phyloP scores from a whole-genome alignment of 2,113 vertebrate species.

The Orientallactaga bullata region DNA sequence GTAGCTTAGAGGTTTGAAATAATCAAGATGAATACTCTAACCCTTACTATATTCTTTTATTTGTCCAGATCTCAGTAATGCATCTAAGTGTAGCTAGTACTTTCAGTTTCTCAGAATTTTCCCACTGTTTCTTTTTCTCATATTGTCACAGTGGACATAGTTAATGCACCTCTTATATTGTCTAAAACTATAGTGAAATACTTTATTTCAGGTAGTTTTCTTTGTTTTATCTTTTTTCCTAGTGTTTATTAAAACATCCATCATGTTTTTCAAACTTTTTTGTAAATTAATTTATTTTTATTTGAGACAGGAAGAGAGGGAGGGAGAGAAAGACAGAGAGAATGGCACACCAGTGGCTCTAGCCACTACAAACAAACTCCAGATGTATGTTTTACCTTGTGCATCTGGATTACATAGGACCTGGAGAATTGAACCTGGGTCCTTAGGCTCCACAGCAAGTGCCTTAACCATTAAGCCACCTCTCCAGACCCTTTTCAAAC shows the following conservation, averaged over 20 bases:
- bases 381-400: too few relatives aligned
- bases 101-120: not conserved
- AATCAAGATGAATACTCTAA: rapidly evolving
- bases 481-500: too few relatives aligned
- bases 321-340: too few relatives aligned
- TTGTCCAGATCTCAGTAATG: not conserved
- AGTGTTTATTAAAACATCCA: conserved; percentile 30
- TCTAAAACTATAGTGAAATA: conserved; percentile 33
- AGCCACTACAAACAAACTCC: too few relatives aligned
- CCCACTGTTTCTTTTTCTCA: not conserved
- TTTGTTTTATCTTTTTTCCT: conserved; percentile 22
- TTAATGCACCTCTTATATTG: not conserved
- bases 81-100: not conserved
- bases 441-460: too few relatives aligned
- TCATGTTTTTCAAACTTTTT: too few relatives aligned
- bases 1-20: not conserved
- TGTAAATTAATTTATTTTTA: too few relatives aligned
- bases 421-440: too few relatives aligned
- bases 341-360: too few relatives aligned
- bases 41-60: not conserved
- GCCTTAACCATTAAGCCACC: too few relatives aligned
- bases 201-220: not conserved
- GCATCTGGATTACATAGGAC: too few relatives aligned
- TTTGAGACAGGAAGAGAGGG: too few relatives aligned
- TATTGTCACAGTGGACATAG: not conserved